phyloP scores from a whole-genome alignment of 2,113 vertebrate genomes.

The Pyrgilauda ruficollis region DNA sequence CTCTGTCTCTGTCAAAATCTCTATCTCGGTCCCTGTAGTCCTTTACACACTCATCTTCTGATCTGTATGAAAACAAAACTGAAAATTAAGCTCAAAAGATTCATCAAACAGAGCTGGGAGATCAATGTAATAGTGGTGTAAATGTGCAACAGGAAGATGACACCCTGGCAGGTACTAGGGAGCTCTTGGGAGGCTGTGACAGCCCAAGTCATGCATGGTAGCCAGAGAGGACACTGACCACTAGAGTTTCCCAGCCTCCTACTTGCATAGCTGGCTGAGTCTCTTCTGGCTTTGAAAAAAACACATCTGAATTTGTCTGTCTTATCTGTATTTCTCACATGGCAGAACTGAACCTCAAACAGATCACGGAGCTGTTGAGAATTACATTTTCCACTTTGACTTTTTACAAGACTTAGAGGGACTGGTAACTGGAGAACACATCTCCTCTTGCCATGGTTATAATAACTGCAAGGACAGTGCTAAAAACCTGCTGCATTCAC shows the following conservation, averaged over 20 bases:
- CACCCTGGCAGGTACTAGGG: conserved; percentile 33
- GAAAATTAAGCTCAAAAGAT: conserved; percentile 63
- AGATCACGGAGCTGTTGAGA: not conserved
- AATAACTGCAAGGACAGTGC: not conserved
- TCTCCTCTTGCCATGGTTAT: not conserved
- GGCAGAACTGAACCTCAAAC: not conserved
- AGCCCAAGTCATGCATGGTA: conserved; percentile 13
- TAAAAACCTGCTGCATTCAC: not conserved
- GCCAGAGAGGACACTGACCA: not conserved
- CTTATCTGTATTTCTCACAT: not conserved
- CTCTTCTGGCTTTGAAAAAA: not conserved
- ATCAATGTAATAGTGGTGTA: conserved; percentile 33
- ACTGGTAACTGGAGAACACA: not conserved
- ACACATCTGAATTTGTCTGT: not conserved
- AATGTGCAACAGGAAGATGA: not conserved
- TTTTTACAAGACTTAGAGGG: not conserved
- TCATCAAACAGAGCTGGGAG: conserved; percentile 31
- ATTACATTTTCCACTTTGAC: not conserved
- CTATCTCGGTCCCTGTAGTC: conserved; percentile 87
- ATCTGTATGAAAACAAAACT: conserved; percentile 75
- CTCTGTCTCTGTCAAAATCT: conserved; percentile 84
- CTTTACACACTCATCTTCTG: conserved; percentile 83
- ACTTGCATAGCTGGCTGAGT: not conserved
- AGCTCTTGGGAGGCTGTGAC: not conserved
- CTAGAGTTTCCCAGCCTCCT: not conserved